Percentiles rank a stretch among this genome's conserved stretches.
Evolutionary conservation across 1,140 invertebrate species (phyloP).

Genomic region (Chionoecetes opilio): DNA sequence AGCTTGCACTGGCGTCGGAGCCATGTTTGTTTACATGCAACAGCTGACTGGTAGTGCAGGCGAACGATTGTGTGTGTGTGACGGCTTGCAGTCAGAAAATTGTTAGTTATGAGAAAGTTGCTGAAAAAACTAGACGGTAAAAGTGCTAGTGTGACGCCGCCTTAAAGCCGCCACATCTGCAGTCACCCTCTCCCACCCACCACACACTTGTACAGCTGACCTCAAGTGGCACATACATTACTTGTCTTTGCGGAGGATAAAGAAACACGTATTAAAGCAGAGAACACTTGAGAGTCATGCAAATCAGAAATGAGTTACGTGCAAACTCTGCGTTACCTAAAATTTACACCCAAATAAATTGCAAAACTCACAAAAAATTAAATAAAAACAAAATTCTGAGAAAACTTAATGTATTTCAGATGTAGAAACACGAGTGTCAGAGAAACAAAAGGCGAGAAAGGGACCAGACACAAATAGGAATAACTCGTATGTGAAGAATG

Average conservation of each 20-base stretch:
- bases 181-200: background rate
- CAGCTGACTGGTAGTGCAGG: too few relatives aligned
- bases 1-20: too few relatives aligned
- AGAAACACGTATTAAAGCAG: background rate
- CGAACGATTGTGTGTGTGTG: too few relatives aligned
- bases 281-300: background rate
- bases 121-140: too few relatives aligned
- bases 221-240: background rate
- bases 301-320: slow-evolving; percentile 18
- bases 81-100: too few relatives aligned
- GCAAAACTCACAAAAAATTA: too few relatives aligned
- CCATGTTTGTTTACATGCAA: too few relatives aligned
- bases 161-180: background rate
- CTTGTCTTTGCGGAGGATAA: background rate
- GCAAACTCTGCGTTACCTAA: background rate
- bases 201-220: background rate
- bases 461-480: too few relatives aligned
- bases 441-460: background rate
- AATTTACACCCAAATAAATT: background rate
- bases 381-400: too few relatives aligned
- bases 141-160: too few relatives aligned
- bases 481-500: background rate
- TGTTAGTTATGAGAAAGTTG: too few relatives aligned
- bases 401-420: background rate
- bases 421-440: background rate